These are phyloP conservation scores for Sminthurinus signatus DNA, from an alignment of 1,140 invertebrate genomes.

Conservation along the genomic window DNA sequence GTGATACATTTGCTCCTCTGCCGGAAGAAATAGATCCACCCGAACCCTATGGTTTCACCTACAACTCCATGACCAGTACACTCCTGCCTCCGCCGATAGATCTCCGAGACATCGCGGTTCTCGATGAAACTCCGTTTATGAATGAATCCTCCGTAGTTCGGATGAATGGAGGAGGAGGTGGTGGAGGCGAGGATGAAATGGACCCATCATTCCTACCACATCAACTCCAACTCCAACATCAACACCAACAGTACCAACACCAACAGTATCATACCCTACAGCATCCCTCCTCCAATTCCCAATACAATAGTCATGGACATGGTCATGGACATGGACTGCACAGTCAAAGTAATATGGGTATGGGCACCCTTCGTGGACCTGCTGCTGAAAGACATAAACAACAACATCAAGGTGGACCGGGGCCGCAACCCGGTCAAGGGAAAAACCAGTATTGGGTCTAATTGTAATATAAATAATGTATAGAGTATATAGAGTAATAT, in stretches of 20 bases:
- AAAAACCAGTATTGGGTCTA: conserved; percentile 42
- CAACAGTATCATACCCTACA: not conserved
- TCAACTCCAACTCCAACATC: not conserved
- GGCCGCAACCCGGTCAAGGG: conserved; percentile 18
- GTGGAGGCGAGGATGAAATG: too few relatives aligned
- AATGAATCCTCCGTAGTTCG: not conserved
- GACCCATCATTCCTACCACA: not conserved
- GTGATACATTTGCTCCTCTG: conserved; percentile 40
- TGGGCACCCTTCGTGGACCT: not conserved
- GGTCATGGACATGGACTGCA: too few relatives aligned
- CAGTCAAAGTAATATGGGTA: conserved; percentile 4
- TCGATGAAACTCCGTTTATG: not conserved
- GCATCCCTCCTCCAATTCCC: not conserved
- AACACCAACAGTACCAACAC: not conserved
- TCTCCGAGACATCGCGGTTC: conserved; percentile 1
- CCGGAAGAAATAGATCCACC: conserved; percentile 40
- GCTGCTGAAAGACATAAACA: not conserved
- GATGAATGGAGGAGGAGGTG: conserved; percentile 24
- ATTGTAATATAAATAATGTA: not conserved
- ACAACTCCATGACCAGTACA: conserved; percentile 22
- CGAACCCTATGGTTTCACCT: conserved; percentile 39
- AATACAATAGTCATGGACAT: too few relatives aligned
- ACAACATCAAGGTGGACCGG: not conserved
- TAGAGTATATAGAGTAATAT: too few relatives aligned
- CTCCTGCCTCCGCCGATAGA: conserved; percentile 31